Evolutionary conservation across 2,888 invertebrate genomes (phyloP), one percentile per base, ranked within the genome.

Genomic region (Xylophagus ater): DNA sequence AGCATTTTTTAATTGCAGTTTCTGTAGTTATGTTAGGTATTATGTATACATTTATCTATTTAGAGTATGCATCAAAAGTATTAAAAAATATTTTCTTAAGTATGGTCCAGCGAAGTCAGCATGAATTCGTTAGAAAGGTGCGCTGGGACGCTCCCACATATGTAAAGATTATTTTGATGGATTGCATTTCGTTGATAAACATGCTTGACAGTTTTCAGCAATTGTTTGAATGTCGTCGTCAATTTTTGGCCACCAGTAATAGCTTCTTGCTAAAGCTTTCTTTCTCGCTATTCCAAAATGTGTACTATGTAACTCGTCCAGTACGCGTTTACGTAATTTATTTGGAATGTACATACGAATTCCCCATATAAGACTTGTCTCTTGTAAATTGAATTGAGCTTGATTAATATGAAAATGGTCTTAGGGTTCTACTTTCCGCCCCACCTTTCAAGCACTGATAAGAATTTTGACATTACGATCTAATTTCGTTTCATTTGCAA

Each of bases 41-140:
- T 23, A 40, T 39, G 20, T n/a, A n/a, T n/a, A n/a, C n/a, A n/a
- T n/a, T n/a, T n/a, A n/a, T n/a, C 39, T 47, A 48, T 14, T 42
- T 47, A 25, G 48, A 47, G 34, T 49, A 49, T 26, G 50, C 48
- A 13, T 47, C 41, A 1, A 49, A 21, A 49, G 3, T 24, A 42
- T 30, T 2, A 38, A 35, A 21, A 34, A 41, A 37, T 24, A 34
- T 29, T 28, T n/a, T 9, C 30, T 24, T 2, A n/a, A 2, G 10
- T 34, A 20, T 20, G 26, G 38, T 6, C 41, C 41, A 8, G 31
- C 24, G 12, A 40, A 40, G 19, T 48, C 46, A 21, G 41, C 19
- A 38, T 43, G 47, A 10, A 49, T 38, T 41, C 47, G 44, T 31
- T 47, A 21, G 37, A 43, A 49, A 6, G 48, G 48, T 14, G 39